A percentile compares a stretch with the other conserved stretches of the same genome.
phyloP scores from a whole-genome alignment of 1,140 invertebrate genomes.

The Diachasmimorpha longicaudata region DNA sequence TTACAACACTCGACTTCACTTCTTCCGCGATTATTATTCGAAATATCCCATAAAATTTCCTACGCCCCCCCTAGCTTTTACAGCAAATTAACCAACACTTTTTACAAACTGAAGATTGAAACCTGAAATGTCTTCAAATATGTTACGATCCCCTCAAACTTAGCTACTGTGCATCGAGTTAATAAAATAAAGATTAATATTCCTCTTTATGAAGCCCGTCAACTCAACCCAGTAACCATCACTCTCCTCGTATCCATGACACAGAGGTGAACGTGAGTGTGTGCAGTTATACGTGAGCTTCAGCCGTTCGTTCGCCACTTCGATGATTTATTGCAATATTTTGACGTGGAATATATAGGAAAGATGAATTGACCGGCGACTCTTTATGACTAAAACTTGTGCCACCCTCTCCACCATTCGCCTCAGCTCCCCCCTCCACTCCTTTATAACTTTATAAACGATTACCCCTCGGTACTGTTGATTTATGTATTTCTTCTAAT shows the following conservation, averaged over 20 bases:
- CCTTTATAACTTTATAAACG: constrained; percentile 10
- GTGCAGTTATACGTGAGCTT: constrained; percentile 23
- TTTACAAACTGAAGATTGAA: not conserved
- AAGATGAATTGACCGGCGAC: constrained; percentile 61
- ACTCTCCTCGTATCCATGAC: constrained; percentile 7
- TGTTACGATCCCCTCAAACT: not conserved
- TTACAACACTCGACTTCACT: no score
- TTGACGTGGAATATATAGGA: constrained; percentile 59
- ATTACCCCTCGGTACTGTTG: not conserved
- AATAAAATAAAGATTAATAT: constrained; percentile 59
- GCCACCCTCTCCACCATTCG: constrained; percentile 44
- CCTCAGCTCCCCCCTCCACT: not conserved
- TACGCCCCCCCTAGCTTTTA: no score
- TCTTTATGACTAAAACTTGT: constrained; percentile 55
- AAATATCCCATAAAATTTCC: no score
- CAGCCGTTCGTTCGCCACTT: constrained; percentile 39
- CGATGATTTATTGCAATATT: constrained; percentile 63
- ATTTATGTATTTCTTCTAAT: constrained; percentile 46
- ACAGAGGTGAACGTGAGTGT: not conserved
- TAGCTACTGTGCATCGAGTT: constrained; percentile 30
- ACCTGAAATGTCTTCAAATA: not conserved
- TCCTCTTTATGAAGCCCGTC: constrained; percentile 42
- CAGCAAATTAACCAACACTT: not conserved
- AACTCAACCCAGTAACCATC: constrained; percentile 29
- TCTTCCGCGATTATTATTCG: no score